Percentiles rank a stretch among this genome's conserved stretches.
These are phyloP conservation scores for Agrypnia vestita DNA, from an alignment of 1,140 invertebrate species.

Conservation along the genomic window DNA sequence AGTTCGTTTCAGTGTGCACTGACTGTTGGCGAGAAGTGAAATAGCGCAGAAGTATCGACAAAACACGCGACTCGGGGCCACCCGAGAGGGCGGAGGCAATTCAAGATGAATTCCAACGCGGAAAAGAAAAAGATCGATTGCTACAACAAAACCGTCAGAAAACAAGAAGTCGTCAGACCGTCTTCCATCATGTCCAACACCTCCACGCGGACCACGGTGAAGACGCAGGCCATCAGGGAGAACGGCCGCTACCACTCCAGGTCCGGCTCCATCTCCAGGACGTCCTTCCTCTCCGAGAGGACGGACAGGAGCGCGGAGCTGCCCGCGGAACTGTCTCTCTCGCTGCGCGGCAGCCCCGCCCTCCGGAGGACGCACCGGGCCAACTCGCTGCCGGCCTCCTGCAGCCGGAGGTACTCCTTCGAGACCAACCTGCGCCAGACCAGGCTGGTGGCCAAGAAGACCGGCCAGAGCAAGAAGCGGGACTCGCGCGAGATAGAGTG, in stretches of 20 bases:
- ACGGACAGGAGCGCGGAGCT: not conserved
- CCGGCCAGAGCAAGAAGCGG: constrained; percentile 25
- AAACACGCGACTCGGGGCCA: too few relatives aligned
- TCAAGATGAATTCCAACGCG: not conserved
- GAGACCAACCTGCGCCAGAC: constrained; percentile 47
- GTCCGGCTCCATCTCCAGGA: constrained; percentile 38
- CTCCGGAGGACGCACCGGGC: constrained; percentile 40
- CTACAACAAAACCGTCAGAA: constrained; percentile 39
- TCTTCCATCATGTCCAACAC: constrained; percentile 51
- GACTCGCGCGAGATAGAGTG: constrained; percentile 43
- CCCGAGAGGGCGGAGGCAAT: too few relatives aligned
- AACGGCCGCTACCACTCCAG: constrained; percentile 35
- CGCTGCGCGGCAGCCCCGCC: constrained; percentile 42
- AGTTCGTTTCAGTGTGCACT: too few relatives aligned
- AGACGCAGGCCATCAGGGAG: constrained; percentile 31
- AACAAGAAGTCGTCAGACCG: constrained; percentile 41
- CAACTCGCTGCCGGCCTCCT: constrained; percentile 50
- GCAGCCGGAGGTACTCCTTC: constrained; percentile 47
- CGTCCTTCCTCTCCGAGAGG: constrained; percentile 16
- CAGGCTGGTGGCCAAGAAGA: constrained; percentile 31
- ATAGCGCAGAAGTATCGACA: too few relatives aligned
- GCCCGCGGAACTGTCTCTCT: constrained; percentile 19
- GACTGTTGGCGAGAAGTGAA: too few relatives aligned
- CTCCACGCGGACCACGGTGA: constrained; percentile 21
- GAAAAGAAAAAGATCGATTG: constrained; percentile 11